Base-by-base conservation (phyloP, 2,113 vertebrate genomes). In the Gobio gobio region DNA sequence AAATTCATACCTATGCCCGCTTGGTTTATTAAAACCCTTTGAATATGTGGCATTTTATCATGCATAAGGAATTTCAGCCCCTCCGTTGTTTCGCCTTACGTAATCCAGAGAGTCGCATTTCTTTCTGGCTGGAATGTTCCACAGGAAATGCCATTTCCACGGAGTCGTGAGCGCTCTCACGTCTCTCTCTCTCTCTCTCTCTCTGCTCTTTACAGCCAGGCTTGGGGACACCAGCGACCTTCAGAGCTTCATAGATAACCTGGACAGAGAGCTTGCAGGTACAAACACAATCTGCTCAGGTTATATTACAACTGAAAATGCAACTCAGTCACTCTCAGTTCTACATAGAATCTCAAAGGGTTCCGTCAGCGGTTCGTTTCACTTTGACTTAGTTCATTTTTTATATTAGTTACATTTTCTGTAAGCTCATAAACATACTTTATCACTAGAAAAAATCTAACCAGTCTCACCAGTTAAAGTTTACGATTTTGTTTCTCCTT, bases 231-330 rank as follows among this genome's bases (percentile, higher is more conserved):
- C 97, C 2, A 95, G 95, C 78, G 98, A 99, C 84, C 94, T 99
- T 36, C 96, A 99, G 93, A 97, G 95, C 86, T 98, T 97, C 90
- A 99, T 99, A 91, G 97, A 97, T 89, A 96, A 97, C 92, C 95
- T 99, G 90, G 97, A 99, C 92, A 96, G 94, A 89, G 96, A 96
- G 85, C 94, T 99, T 92, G 95, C 96, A 93, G 97, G 98, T 99
- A 90, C 89, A 95, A 93, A 22, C 10, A 94, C 68, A 4, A 54
- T 40, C 43, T 43, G 40, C 10, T 47, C 33, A 22, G 64, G 8
- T 70, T 70, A n/a, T 63, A 63, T 63, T 63, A 26, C 12, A 24
- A n/a, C 4, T n/a, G 9, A 26, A 24, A 26, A 61, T 61, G 66
- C 36, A 0, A 45, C 64, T 73, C 22, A 18, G 16, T 51, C 14